Conservation (phyloP, 2,797 vertebrate genomes). For the Neostethus bicornis region DNA sequence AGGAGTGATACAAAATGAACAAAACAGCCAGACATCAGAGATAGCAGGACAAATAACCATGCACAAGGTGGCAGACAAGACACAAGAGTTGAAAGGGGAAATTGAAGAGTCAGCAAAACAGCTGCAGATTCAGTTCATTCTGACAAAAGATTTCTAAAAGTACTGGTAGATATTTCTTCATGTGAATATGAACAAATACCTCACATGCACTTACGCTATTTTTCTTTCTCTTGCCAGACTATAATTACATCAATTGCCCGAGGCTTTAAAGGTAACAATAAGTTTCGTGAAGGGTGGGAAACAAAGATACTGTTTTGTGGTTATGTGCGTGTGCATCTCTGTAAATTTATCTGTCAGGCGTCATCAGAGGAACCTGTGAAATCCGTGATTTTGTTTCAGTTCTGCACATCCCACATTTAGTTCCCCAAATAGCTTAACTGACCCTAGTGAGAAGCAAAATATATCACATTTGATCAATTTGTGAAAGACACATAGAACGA, state of each 20-base stretch:
- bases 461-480: background rate
- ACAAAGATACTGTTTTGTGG: constrained; percentile 26
- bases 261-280: constrained; percentile 37
- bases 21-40: constrained; percentile 12
- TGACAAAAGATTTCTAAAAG: constrained; percentile 6
- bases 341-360: constrained; percentile 11
- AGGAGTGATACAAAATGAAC: constrained; percentile 3
- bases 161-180: background rate
- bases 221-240: constrained; percentile 3
- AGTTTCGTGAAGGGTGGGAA: constrained; percentile 26
- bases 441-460: constrained; percentile 5
- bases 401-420: constrained; percentile 43
- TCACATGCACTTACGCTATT: constrained; percentile 12
- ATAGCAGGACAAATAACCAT: constrained; percentile 33
- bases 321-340: background rate
- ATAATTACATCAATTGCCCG: constrained; percentile 40
- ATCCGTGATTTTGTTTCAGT: constrained; percentile 50
- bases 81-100: constrained; percentile 21
- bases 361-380: constrained; percentile 34
- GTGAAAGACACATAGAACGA: background rate
- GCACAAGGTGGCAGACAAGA: constrained; percentile 71
- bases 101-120: background rate
- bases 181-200: constrained; percentile 11
- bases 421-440: constrained; percentile 42
- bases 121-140: background rate